A percentile compares a stretch with the other conserved stretches of the same genome.
These are phyloP conservation scores for Nanorana parkeri DNA, from an alignment of 2,113 vertebrate genomes.

Conservation along the genomic window DNA sequence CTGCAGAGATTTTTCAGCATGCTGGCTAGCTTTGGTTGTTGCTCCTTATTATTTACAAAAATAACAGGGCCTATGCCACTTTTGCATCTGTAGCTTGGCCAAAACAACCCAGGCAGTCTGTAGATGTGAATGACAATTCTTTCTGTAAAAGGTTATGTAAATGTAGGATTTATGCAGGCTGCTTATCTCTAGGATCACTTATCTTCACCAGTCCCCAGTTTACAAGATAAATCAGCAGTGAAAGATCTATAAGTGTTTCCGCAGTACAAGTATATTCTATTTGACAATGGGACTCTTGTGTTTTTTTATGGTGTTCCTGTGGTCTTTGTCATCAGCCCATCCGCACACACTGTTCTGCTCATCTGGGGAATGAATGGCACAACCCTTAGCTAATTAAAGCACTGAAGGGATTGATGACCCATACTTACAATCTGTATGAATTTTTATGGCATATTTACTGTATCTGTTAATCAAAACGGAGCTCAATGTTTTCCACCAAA, in stretches of 20 bases:
- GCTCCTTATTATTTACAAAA: too few species aligned
- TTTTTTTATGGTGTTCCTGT: slow-evolving; percentile 38
- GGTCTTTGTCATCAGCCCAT: slow-evolving; percentile 40
- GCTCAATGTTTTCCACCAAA: slow-evolving; percentile 47
- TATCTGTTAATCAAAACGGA: slow-evolving; percentile 50
- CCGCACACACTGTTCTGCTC: slow-evolving; percentile 41
- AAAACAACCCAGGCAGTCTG: too few species aligned
- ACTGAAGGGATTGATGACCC: slow-evolving; percentile 49
- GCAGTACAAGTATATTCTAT: slow-evolving; percentile 32
- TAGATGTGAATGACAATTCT: too few species aligned
- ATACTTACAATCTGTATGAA: slow-evolving; percentile 41
- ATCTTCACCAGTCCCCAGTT: not conserved
- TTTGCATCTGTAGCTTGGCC: too few species aligned
- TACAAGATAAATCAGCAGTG: slow-evolving; percentile 27
- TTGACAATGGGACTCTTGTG: slow-evolving; percentile 26
- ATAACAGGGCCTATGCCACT: too few species aligned
- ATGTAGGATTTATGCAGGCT: slow-evolving; percentile 22
- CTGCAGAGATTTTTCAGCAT: too few species aligned
- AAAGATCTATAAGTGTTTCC: slow-evolving; percentile 39
- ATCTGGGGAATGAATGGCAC: slow-evolving; percentile 30
- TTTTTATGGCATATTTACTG: slow-evolving; percentile 52
- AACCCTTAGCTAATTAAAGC: slow-evolving; percentile 44
- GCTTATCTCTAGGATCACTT: not conserved
- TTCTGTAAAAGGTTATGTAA: slow-evolving; percentile 13
- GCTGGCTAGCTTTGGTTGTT: too few species aligned